These are phyloP conservation scores for Scaptomyza montana DNA, from an alignment of 1,140 invertebrate species.

Conservation along the genomic window DNA sequence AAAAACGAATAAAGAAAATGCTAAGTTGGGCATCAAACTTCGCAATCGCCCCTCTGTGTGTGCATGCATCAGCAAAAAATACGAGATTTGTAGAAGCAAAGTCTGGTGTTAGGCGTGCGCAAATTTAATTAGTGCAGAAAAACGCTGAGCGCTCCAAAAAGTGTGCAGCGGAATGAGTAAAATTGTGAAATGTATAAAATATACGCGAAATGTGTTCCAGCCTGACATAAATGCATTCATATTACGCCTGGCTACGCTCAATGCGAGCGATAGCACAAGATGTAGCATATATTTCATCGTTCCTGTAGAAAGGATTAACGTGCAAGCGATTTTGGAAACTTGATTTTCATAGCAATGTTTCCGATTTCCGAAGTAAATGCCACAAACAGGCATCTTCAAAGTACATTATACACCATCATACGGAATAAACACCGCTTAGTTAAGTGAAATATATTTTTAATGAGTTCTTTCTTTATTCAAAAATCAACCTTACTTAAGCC, in stretches of 20 bases:
- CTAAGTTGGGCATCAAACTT: neutral
- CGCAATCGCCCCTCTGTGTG: slow-evolving; percentile 9
- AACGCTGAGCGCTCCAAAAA: slow-evolving; percentile 29
- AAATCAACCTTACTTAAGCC: too few relatives aligned
- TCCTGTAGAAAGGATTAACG: too few relatives aligned
- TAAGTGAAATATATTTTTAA: too few relatives aligned
- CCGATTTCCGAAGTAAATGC: too few relatives aligned
- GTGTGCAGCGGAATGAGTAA: slow-evolving; percentile 30
- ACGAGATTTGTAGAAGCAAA: slow-evolving; percentile 14
- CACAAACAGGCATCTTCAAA: too few relatives aligned
- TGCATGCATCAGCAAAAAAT: slow-evolving; percentile 47
- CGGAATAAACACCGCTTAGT: too few relatives aligned
- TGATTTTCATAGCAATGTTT: too few relatives aligned
- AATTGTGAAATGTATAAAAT: slow-evolving; percentile 16
- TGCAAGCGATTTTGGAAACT: too few relatives aligned
- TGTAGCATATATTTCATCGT: slow-evolving; percentile 8
- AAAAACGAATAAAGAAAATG: too few relatives aligned
- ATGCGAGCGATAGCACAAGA: slow-evolving; percentile 3
- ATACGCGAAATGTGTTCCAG: slow-evolving; percentile 26
- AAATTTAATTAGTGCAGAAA: slow-evolving; percentile 58
- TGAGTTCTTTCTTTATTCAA: too few relatives aligned
- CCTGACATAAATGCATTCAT: slow-evolving; percentile 15
- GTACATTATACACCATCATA: too few relatives aligned
- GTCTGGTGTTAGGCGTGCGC: slow-evolving; percentile 26
- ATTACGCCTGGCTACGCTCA: slow-evolving; percentile 31